phyloP scores from a whole-genome alignment of 2,113 vertebrate species.

The Cebus imitator region DNA sequence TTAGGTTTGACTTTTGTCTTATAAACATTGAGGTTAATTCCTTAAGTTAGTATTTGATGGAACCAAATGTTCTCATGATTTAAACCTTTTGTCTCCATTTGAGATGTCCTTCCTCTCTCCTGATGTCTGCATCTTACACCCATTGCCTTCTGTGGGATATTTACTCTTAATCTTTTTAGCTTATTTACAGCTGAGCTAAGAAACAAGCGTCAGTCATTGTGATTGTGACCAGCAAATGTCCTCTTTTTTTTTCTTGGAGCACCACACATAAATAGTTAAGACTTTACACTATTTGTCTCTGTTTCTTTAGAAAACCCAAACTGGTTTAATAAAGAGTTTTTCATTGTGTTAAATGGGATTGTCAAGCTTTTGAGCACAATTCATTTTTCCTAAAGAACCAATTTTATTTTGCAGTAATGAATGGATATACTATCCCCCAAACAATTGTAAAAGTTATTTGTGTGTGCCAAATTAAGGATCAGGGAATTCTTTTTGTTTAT shows the following conservation, averaged over 20 bases:
- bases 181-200: background rate
- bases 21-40: slow-evolving; percentile 37
- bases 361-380: slow-evolving; percentile 60
- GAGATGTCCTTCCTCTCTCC: background rate
- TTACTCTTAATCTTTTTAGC: background rate
- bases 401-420: slow-evolving; percentile 73
- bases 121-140: background rate
- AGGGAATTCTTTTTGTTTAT: slow-evolving; percentile 54
- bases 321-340: slow-evolving; percentile 64
- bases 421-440: slow-evolving; percentile 60
- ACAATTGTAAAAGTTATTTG: slow-evolving; percentile 57
- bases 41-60: slow-evolving; percentile 54
- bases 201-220: background rate
- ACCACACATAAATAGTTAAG: background rate
- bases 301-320: slow-evolving; percentile 32
- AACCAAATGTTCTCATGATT: background rate
- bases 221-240: background rate
- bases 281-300: slow-evolving; percentile 65
- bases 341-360: slow-evolving; percentile 73
- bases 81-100: slow-evolving; percentile 8
- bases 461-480: slow-evolving; percentile 58
- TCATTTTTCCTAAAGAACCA: slow-evolving; percentile 78
- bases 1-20: slow-evolving; percentile 19
- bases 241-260: slow-evolving; percentile 23
- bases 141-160: background rate